Evolutionary conservation across 2,113 vertebrate genomes (phyloP), one percentile per base, ranked within the genome.

Genomic region (Pseudois nayaur): DNA sequence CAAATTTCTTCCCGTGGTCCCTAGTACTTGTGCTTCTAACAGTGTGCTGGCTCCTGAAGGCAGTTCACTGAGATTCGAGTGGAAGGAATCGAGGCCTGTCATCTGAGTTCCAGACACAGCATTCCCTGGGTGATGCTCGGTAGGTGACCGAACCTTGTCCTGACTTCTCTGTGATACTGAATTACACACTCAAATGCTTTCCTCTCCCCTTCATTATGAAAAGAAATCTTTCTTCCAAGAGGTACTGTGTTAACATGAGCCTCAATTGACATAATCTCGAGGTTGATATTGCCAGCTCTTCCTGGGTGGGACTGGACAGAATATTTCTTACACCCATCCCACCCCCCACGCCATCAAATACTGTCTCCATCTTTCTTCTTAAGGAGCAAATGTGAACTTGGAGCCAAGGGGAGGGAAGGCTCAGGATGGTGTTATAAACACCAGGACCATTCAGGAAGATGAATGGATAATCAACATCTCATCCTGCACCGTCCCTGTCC

Each of bases 391-490:
- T 90, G 94, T 95, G 97, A 97, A 96, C 96, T 91, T 33, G 89
- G 85, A 97, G 97, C 88, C 86, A 67, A 85, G 81, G 71, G 95
- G 95, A 92, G 86, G 74, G 71, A 95, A 98, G 78, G 93, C 71
- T 64, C 62, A 50, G 91, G 95, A 96, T 67, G 87, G 83, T 88
- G 74, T 92, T 89, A 92, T 95, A 91, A 97, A 91, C 97, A 92
- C 40, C 83, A 96, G 95, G 91, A 91, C 98, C 93, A 94, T 78
- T 98, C 98, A 97, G 91, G 95, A 98, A 96, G 98, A 97, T 95
- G 97, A 98, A 97, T 79, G 95, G 91, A 93, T 97, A 96, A 97
- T 98, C 98, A 98, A 59, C 94, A 96, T 96, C 96, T 96, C 81
- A 84, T 91, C 93, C 95, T 78, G 29, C 85, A 84, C 84, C 1